Evolutionary conservation across 2,888 invertebrate genomes (phyloP), one percentile per base, ranked within the genome.

Genomic region (Chrysotoxum bicinctum): DNA sequence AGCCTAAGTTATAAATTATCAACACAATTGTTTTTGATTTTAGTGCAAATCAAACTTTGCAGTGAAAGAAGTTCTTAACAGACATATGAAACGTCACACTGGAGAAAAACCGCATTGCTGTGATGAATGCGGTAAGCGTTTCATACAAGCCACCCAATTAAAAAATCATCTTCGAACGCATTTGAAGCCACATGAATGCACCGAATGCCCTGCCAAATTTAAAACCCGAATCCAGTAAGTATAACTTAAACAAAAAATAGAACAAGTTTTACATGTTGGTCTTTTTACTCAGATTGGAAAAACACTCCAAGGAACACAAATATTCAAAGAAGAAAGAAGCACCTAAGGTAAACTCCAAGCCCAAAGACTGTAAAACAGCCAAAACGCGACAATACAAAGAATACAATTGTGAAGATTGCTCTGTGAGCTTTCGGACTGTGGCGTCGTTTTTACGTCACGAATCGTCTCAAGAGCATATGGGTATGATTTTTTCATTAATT

Each of bases 111-210:
- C 91, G 2, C 92, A 92, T 87, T 88, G 88, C 7, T 92, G 88
- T 87, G 91, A 62, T 89, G 92, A 90, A 88, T 97, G 97, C 90
- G 94, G 94, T 10, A 95, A 95, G 90, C 94, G 96, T n/a, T 97
- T 97, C 91, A 97, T 97, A 77, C 97, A 96, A 91, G 95, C 95
- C 10, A 94, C 95, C 8, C 97, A 97, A 90, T 92, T 97, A 40
- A 94, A 95, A 87, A 95, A 95, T 7, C 97, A 97, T 90, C 92
- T 96, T 87, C 95, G 89, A 58, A 90, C 95, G 89, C 95, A 95
- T 89, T 95, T 97, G 12, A 95, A 95, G 35, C 95, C 95, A 89
- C 95, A 94, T 89, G 92, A 93, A 21, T 97, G 97, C 89, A 93
- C 93, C 4, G 89, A 92, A 30, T 95, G 95, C 87, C 91, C 92